These are phyloP conservation scores for Chaetodon auriga DNA, from an alignment of 2,113 vertebrate genomes.

Conservation along the genomic window DNA sequence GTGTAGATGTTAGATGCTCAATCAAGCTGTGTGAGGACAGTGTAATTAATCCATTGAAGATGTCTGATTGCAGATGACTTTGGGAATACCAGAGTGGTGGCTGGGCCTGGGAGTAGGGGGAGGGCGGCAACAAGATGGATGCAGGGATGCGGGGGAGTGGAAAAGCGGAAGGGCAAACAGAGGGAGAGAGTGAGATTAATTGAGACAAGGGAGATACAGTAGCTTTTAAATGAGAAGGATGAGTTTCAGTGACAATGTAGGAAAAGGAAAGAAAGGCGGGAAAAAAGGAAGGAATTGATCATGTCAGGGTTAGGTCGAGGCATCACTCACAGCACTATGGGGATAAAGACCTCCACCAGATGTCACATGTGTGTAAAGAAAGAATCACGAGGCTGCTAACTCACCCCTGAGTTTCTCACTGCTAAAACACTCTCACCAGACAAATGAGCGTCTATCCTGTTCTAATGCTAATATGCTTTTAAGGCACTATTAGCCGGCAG, in stretches of 20 bases:
- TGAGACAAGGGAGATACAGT: conserved; percentile 78
- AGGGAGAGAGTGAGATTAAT: conserved; percentile 76
- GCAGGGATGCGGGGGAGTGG: conserved; percentile 68
- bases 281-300: conserved; percentile 62
- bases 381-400: conserved; percentile 39
- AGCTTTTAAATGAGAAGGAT: conserved; percentile 82
- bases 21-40: conserved; percentile 81
- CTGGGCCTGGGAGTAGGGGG: conserved; percentile 53
- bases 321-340: conserved; percentile 62
- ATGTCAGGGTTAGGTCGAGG: conserved; percentile 55
- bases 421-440: conserved; percentile 60
- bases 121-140: conserved; percentile 76
- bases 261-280: conserved; percentile 15
- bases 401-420: conserved; percentile 38
- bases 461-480: conserved; percentile 79
- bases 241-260: conserved; percentile 72
- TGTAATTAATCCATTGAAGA: conserved; percentile 87
- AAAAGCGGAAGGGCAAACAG: conserved; percentile 74
- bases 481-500: conserved; percentile 65
- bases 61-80: conserved; percentile 88
- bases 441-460: conserved; percentile 61
- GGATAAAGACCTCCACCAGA: conserved; percentile 64
- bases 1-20: conserved; percentile 79
- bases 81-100: conserved; percentile 77
- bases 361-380: conserved; percentile 59